phyloP scores from a whole-genome alignment of 2,113 vertebrate genomes.

The Cyprinodon tularosa region DNA sequence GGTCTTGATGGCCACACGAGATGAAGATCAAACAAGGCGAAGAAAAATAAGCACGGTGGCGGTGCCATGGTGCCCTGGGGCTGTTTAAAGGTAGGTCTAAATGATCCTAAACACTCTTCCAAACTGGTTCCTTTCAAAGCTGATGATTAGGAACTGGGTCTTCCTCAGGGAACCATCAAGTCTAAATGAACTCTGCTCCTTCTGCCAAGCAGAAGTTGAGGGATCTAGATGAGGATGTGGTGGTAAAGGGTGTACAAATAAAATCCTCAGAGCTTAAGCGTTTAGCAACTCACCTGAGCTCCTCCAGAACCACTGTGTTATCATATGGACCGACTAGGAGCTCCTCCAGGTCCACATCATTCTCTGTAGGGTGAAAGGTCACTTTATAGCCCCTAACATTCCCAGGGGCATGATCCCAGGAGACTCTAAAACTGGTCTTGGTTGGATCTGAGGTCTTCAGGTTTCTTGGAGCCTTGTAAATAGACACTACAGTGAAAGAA shows the following conservation, averaged over 20 bases:
- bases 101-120: neutral
- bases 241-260: too few species aligned
- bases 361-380: constrained; percentile 87
- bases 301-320: constrained; percentile 94
- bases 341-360: constrained; percentile 84
- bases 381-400: constrained; percentile 92
- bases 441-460: constrained; percentile 93
- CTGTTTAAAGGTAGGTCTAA: too few species aligned
- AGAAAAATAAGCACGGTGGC: neutral
- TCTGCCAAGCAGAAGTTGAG: too few species aligned
- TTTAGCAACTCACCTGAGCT: constrained; percentile 86
- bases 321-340: constrained; percentile 92
- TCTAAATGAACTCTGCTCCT: too few species aligned
- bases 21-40: neutral
- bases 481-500: constrained; percentile 83
- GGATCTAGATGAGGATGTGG: too few species aligned
- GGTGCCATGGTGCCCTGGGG: neutral
- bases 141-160: too few species aligned
- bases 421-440: constrained; percentile 92
- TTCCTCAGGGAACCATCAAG: too few species aligned
- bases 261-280: too few species aligned
- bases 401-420: constrained; percentile 93
- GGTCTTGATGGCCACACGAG: too few species aligned
- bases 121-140: too few species aligned
- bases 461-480: constrained; percentile 92